phyloP scores from a whole-genome alignment of 2,113 vertebrate species.

The Pardalotus punctatus region DNA sequence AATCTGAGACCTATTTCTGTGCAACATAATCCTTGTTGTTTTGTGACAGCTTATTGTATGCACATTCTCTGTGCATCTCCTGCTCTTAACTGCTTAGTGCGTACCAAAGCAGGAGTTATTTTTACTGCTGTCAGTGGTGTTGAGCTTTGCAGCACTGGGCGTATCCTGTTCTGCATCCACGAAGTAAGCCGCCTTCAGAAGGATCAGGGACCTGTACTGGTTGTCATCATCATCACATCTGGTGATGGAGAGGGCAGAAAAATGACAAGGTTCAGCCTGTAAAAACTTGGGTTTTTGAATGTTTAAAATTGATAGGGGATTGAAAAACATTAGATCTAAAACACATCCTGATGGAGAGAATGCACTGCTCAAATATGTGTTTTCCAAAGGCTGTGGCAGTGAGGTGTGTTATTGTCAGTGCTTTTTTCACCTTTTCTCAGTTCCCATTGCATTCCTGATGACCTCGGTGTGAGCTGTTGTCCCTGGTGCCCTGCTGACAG shows the following conservation, averaged over 20 bases:
- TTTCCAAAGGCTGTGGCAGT: not conserved
- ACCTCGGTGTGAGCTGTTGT: not conserved
- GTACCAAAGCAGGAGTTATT: not conserved
- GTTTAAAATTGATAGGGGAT: rapidly evolving
- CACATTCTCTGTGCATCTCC: not conserved
- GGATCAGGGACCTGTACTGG: not conserved
- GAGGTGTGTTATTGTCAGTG: not conserved
- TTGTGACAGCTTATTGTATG: not conserved
- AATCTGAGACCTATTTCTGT: not conserved
- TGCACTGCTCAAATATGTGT: rapidly evolving
- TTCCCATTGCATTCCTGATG: not conserved
- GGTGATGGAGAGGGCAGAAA: not conserved
- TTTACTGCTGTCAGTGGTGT: not conserved
- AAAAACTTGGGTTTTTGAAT: not conserved
- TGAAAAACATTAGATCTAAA: not conserved
- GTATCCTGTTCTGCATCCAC: not conserved
- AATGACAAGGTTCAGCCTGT: not conserved
- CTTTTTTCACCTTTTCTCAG: not conserved
- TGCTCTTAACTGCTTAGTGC: not conserved
- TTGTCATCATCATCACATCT: too few species aligned
- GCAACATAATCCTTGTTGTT: not conserved
- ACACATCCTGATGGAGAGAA: rapidly evolving
- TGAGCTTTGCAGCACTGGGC: not conserved
- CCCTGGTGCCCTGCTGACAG: not conserved
- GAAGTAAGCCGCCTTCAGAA: not conserved